Evolutionary conservation across 2,797 vertebrate species (phyloP).

Genomic region (Sebastes hubbsi): DNA sequence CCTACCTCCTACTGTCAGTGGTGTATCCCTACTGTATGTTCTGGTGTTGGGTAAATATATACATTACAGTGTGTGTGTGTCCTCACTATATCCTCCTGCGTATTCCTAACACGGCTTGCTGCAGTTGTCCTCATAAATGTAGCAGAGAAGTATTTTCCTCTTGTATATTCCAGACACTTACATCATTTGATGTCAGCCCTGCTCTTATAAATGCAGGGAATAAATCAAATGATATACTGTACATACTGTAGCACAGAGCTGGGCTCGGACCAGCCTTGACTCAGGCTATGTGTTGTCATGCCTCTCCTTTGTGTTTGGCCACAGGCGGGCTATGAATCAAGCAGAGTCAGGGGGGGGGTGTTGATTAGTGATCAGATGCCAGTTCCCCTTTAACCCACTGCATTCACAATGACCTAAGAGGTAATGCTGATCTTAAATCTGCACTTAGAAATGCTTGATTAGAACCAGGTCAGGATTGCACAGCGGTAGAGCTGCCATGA

Average conservation of each 20-base stretch:
- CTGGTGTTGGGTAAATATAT: slow-evolving; percentile 30
- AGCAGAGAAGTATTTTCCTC: slow-evolving; percentile 32
- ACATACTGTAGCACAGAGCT: slow-evolving; percentile 4
- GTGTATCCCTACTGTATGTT: slow-evolving; percentile 11
- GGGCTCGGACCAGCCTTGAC: slow-evolving; percentile 21
- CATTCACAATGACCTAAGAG: slow-evolving; percentile 56
- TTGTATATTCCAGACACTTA: slow-evolving; percentile 32
- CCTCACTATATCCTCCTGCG: slow-evolving; percentile 16
- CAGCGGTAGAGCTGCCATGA: slow-evolving; percentile 29
- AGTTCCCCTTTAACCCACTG: slow-evolving; percentile 37
- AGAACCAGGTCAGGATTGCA: slow-evolving; percentile 52
- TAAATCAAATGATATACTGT: slow-evolving; percentile 45
- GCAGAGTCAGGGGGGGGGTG: slow-evolving; percentile 25
- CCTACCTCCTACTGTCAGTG: slow-evolving; percentile 17
- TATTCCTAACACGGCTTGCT: slow-evolving; percentile 6
- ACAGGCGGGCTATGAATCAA: slow-evolving; percentile 46
- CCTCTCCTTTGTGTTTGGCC: slow-evolving; percentile 19
- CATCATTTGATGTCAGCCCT: slow-evolving; percentile 33
- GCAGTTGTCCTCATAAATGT: slow-evolving; percentile 38
- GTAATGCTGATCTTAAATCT: slow-evolving; percentile 51
- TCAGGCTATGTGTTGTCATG: slow-evolving; percentile 33
- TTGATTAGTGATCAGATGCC: slow-evolving; percentile 50
- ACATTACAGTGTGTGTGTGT: slow-evolving; percentile 2
- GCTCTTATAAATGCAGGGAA: slow-evolving; percentile 13
- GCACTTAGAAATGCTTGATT: slow-evolving; percentile 59